Evolutionary conservation across 2,888 invertebrate genomes (phyloP), one percentile per base, ranked within the genome.

Genomic region (Malthinus seriepunctatus): DNA sequence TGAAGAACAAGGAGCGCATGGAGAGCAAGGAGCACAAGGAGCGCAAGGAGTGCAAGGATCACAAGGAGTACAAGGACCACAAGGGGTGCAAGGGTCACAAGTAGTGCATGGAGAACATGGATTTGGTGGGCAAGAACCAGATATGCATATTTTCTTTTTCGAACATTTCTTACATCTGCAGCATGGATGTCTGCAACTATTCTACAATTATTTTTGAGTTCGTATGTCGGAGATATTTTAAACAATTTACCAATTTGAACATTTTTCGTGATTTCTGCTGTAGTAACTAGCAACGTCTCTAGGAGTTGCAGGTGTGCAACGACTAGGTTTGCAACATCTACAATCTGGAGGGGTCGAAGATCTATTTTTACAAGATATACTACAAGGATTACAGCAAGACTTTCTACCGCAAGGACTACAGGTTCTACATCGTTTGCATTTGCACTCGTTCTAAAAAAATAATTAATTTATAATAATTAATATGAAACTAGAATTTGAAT

Each of bases 231-330:
- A 23, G 5, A 23, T 23, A 23, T 5, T 23, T 23, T 5, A 23
- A 23, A 23, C 5, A 23, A 23, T 5, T 2, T 23, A 23, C 23
- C 23, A 45, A 15, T 32, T 45, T 7, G n/a, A n/a, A n/a, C n/a
- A n/a, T n/a, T 45, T 45, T 32, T 57, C 56, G 51, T 72, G 73
- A 55, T 69, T 66, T 63, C 77, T 69, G 60, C 69, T 77, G 55
- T 74, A 76, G 57, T 76, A 76, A 62, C 74, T 76, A 14, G 70
- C 72, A 10, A 72, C 72, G 58, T 76, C 76, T 54, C 75, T 66
- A 4, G 76, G 76, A n/a, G 63, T 56, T 2, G 67, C 64, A n/a
- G 66, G 64, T 0, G 65, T 62, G 48, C 68, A 69, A 1, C 63
- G 56, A 4, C 50, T 52, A 0, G 63, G 60, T 11, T 45, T 48